Base-by-base conservation (phyloP, 2,888 invertebrate species). In the Dusona sp. region DNA sequence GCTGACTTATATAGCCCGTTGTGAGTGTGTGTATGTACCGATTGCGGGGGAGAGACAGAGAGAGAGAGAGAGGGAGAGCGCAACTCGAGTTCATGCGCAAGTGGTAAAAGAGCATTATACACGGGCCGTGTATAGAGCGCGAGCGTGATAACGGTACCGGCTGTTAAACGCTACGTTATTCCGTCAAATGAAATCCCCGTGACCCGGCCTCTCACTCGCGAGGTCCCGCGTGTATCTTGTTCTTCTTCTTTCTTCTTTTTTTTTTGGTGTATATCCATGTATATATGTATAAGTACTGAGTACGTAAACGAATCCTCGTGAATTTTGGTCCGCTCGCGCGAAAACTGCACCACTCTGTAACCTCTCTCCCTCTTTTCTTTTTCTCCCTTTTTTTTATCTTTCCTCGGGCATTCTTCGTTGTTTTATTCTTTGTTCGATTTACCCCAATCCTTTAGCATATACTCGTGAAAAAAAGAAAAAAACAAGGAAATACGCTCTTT, bases 181-280 rank as follows among this genome's bases (percentile, higher is more conserved):
- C 91, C 93, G 92, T 93, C 93, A 93, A 93, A 93, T 92, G 92
- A 92, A 93, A 93, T 92, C 92, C 92, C 90, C 92, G 90, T 93
- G 92, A 93, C 92, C 93, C 90, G 72, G 61, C 85, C 68, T 79
- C 83, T 88, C 48, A 19, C 88, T 75, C 81, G 83, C 84, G 82
- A 88, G 88, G 90, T 89, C 88, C 89, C 84, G 89, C 83, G 82
- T 68, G 79, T 51, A 72, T 83, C 83, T 79, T 89, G 90, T 89
- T 90, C 38, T 64, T 45, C n/a, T 64, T 64, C 73, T 25, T 75
- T 57, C 51, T 22, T 68, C 16, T 72, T 77, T 75, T 22, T 78
- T 74, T 78, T 74, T 57, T 73, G 6, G 16, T 25, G n/a, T 64
- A n/a, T n/a, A n/a, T 22, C 29, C 36, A 19, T 48, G 13, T 6